These are phyloP conservation scores for Macrobrachium rosenbergii DNA, from an alignment of 1,140 invertebrate species.

Conservation along the genomic window DNA sequence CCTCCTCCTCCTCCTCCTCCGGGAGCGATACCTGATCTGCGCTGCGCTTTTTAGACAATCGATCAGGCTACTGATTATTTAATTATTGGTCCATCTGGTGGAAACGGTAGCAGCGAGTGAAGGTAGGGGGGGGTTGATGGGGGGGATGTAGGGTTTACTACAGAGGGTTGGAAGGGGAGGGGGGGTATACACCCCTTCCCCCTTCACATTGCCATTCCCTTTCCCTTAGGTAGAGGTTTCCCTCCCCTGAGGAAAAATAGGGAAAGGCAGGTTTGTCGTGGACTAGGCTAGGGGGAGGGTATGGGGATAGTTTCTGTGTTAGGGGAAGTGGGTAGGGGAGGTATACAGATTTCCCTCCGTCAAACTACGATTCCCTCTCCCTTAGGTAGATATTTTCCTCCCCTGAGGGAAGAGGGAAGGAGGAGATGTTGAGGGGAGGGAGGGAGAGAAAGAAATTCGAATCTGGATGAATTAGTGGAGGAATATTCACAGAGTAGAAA, in stretches of 20 bases:
- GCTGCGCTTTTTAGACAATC: conserved; percentile 36
- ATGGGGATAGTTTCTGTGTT: too few species aligned
- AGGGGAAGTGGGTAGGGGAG: neutral
- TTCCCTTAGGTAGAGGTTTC: neutral
- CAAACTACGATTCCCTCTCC: too few species aligned
- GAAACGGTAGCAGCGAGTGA: conserved; percentile 11
- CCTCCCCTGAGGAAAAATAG: neutral
- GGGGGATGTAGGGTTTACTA: neutral
- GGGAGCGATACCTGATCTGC: conserved; percentile 30
- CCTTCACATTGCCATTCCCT: too few species aligned
- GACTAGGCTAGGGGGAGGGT: neutral
- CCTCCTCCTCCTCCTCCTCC: neutral
- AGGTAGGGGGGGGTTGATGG: neutral
- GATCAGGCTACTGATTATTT: conserved; percentile 41
- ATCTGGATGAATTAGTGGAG: neutral
- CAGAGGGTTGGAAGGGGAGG: neutral
- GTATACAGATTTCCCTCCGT: neutral
- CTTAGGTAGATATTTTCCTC: too few species aligned
- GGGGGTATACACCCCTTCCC: neutral
- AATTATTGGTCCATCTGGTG: conserved; percentile 43
- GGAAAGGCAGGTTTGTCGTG: neutral
- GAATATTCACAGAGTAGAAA: neutral
- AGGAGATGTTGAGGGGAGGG: neutral
- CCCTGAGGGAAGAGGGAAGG: too few species aligned
- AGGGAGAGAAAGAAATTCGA: neutral